Evolutionary conservation across 2,797 vertebrate species (phyloP).

Genomic region (Silurus aristotelis): DNA sequence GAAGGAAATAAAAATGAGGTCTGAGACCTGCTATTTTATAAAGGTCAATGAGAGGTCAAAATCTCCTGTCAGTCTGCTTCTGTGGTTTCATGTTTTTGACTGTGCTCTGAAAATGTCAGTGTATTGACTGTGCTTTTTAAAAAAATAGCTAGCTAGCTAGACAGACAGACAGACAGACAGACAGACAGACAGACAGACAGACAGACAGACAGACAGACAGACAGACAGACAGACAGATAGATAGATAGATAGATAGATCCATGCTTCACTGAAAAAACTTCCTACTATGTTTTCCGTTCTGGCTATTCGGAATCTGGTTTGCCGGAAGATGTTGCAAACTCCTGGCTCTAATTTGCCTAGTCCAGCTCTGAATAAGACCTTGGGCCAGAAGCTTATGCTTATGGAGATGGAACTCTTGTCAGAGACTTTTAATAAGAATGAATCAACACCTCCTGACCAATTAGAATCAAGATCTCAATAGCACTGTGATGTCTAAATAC

Average conservation of each 20-base stretch:
- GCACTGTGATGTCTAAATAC: background rate
- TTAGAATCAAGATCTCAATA: background rate
- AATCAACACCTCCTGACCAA: background rate
- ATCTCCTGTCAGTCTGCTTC: conserved; percentile 4
- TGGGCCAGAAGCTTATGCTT: too few species aligned
- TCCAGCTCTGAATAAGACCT: too few species aligned
- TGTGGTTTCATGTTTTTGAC: background rate
- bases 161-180: background rate
- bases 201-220: too few species aligned
- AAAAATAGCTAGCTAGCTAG: background rate
- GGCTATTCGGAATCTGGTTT: too few species aligned
- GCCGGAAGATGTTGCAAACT: too few species aligned
- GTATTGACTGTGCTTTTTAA: background rate
- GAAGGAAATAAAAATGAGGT: conserved; percentile 18
- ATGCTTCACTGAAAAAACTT: background rate
- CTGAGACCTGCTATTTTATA: conserved; percentile 16
- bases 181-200: too few species aligned
- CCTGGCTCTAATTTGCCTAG: too few species aligned
- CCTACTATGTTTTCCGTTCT: background rate
- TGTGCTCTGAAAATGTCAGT: background rate
- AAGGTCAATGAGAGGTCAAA: conserved; percentile 23
- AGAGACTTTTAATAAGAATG: background rate
- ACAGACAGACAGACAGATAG: background rate
- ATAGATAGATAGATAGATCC: too few species aligned
- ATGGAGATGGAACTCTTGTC: background rate